These are phyloP conservation scores for Drosophila guanche DNA, from an alignment of 1,140 invertebrate species.

Conservation along the genomic window DNA sequence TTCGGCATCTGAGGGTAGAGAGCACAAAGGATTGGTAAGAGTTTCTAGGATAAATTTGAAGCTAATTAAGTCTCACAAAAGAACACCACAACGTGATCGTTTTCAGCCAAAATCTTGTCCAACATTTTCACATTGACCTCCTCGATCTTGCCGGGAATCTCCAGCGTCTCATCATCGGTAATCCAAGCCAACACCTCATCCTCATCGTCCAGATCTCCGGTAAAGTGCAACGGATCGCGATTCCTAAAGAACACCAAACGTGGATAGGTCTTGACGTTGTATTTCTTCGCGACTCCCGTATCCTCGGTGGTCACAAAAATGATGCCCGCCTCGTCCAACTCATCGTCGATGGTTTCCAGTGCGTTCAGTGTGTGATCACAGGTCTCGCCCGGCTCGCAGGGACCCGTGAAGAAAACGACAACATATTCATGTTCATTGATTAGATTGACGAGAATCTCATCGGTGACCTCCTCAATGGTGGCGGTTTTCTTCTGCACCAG, in stretches of 20 bases:
- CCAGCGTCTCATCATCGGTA: constrained; percentile 95
- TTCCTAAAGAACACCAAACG: constrained; percentile 95
- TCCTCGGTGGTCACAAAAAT: constrained; percentile 97
- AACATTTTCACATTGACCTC: constrained; percentile 96
- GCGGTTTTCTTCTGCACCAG: constrained; percentile 95
- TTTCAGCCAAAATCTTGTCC: constrained; percentile 94
- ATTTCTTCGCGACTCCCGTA: constrained; percentile 90
- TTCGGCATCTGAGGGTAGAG: constrained; percentile 89
- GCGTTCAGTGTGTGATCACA: constrained; percentile 93
- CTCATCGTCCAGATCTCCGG: constrained; percentile 94
- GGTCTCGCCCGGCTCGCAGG: constrained; percentile 93
- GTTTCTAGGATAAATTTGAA: too few species aligned
- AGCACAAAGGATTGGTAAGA: not conserved
- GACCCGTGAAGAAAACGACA: constrained; percentile 96
- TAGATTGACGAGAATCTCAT: constrained; percentile 93
- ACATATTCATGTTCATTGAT: constrained; percentile 97
- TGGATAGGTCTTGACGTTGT: constrained; percentile 93
- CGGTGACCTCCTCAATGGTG: constrained; percentile 97
- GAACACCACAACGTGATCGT: constrained; percentile 94
- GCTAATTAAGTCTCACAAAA: constrained; percentile 91
- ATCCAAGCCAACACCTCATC: constrained; percentile 95
- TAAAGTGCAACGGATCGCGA: constrained; percentile 89
- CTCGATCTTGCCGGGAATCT: constrained; percentile 96
- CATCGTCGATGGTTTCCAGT: constrained; percentile 96
- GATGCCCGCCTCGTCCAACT: constrained; percentile 95